Conservation (phyloP, 2,797 vertebrate species). For the Melopsittacus undulatus region DNA sequence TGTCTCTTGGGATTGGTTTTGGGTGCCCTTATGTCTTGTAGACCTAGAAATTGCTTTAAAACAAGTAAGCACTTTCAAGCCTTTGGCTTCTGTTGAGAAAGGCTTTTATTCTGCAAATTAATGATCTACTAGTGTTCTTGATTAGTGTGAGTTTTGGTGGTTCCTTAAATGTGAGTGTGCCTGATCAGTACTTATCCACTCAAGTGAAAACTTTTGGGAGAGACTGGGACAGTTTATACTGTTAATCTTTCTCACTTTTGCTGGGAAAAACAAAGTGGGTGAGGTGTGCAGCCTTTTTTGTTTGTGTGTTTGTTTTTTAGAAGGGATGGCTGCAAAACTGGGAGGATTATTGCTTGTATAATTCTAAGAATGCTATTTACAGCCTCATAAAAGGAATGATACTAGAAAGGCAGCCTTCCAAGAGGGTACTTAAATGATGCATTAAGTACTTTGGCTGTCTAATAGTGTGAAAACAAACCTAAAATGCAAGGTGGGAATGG, state of each 20-base stretch:
- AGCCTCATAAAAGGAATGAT: conserved; percentile 39
- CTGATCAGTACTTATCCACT: neutral
- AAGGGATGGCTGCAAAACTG: conserved; percentile 6
- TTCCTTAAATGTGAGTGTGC: neutral
- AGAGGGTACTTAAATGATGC: conserved; percentile 10
- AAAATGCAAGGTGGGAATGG: neutral
- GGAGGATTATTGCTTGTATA: conserved; percentile 55
- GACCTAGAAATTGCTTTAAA: conserved; percentile 36
- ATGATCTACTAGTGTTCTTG: conserved; percentile 2
- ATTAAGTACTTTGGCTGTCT: neutral
- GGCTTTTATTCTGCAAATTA: conserved; percentile 40
- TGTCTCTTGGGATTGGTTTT: neutral
- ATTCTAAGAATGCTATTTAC: conserved; percentile 60
- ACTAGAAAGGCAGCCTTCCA: conserved; percentile 57
- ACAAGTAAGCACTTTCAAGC: neutral
- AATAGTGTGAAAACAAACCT: neutral
- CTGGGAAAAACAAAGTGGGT: neutral
- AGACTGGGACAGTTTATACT: neutral
- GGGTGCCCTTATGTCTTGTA: conserved; percentile 7
- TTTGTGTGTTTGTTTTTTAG: neutral
- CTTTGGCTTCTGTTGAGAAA: conserved; percentile 5
- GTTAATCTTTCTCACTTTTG: neutral
- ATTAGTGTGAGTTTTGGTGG: neutral
- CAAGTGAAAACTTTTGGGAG: neutral
- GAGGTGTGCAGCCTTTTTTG: neutral